A percentile compares a stretch with the other conserved stretches of the same genome.
phyloP scores from a whole-genome alignment of 2,797 vertebrate species.

The Helicolenus hilgendorfi region DNA sequence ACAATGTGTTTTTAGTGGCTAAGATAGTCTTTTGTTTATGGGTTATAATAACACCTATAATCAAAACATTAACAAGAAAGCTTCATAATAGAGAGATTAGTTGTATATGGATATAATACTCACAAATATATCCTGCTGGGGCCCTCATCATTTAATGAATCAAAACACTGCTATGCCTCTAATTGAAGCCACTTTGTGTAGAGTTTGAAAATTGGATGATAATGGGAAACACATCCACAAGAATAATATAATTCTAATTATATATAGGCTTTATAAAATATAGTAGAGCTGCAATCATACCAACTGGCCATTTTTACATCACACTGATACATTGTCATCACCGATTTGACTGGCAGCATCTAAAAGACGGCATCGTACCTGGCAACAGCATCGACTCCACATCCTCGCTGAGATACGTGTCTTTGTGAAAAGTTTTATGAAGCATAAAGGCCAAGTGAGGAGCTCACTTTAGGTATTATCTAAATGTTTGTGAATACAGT shows the following conservation, averaged over 20 bases:
- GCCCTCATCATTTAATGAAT: not conserved
- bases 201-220: not conserved
- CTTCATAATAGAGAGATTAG: not conserved
- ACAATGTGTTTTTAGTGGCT: not conserved
- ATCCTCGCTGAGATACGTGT: not conserved
- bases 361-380: not conserved
- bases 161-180: not conserved
- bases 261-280: not conserved
- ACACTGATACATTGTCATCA: not conserved
- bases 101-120: not conserved
- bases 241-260: not conserved
- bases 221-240: not conserved
- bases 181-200: not conserved
- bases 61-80: not conserved
- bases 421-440: not conserved
- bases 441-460: not conserved
- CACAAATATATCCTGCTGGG: not conserved
- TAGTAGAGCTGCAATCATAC: not conserved
- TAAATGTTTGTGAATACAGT: constrained; percentile 5
- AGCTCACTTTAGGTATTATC: not conserved
- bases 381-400: not conserved
- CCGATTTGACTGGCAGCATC: not conserved
- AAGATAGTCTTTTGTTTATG: not conserved
- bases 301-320: not conserved
- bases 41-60: not conserved